A percentile compares a stretch with the other conserved stretches of the same genome.
phyloP scores from a whole-genome alignment of 2,888 invertebrate genomes.

The Pollenia griseotomentosa region DNA sequence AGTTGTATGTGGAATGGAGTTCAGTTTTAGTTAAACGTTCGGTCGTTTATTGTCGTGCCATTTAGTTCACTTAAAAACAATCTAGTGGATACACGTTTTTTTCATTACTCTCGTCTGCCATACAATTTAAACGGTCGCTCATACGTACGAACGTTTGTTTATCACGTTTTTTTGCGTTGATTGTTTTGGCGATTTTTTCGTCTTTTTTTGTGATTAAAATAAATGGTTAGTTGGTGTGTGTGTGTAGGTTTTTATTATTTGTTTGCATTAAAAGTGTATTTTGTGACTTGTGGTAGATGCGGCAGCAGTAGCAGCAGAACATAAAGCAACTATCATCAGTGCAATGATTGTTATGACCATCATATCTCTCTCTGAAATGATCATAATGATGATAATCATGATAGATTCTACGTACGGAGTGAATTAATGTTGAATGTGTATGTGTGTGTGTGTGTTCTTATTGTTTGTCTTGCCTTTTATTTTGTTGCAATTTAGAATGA shows the following conservation, averaged over 20 bases:
- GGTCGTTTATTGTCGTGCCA: conserved; percentile 69
- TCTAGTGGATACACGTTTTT: conserved; percentile 68
- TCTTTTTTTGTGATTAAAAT: neutral
- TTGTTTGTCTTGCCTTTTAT: conserved; percentile 24
- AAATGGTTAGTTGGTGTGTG: conserved; percentile 31
- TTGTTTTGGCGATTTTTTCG: conserved; percentile 61
- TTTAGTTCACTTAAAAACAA: conserved; percentile 70
- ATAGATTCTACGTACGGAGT: neutral
- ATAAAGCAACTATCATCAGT: neutral
- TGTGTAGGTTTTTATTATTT: conserved; percentile 14
- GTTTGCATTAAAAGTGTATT: conserved; percentile 46
- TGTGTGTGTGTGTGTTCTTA: conserved; percentile 2
- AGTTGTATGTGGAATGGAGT: conserved; percentile 53
- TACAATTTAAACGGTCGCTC: conserved; percentile 54
- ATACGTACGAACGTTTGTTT: conserved; percentile 37
- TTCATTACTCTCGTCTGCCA: conserved; percentile 50
- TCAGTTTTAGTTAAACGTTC: conserved; percentile 71
- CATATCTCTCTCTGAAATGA: conserved; percentile 10
- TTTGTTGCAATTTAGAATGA: conserved; percentile 45
- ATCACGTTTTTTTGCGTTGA: conserved; percentile 59
- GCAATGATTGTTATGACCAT: conserved; percentile 44
- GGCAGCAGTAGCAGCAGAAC: conserved; percentile 18
- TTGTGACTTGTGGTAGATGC: conserved; percentile 52
- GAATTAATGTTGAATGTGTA: neutral
- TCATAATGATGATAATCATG: conserved; percentile 48